Evolutionary conservation across 2,888 invertebrate species (phyloP).

Genomic region (Acholoe squamosa): DNA sequence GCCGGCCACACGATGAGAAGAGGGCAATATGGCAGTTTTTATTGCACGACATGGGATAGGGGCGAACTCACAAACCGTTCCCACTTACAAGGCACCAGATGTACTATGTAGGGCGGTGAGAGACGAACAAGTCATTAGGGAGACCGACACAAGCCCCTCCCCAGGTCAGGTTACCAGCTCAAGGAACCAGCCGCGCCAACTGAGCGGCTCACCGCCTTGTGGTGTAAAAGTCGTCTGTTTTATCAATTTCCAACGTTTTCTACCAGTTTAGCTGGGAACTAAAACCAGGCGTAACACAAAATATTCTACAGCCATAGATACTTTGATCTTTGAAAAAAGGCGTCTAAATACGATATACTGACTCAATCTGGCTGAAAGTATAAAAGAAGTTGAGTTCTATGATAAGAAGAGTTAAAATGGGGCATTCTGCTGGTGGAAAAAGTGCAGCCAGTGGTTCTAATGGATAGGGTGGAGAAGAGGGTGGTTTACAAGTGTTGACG

Average conservation of each 20-base stretch:
- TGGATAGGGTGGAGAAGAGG: not conserved
- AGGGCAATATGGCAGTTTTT: not conserved
- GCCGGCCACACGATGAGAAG: not conserved
- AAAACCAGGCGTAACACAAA: no score
- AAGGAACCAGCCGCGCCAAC: not conserved
- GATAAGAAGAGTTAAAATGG: conserved; percentile 27
- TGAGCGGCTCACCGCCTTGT: not conserved
- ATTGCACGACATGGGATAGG: conserved; percentile 4
- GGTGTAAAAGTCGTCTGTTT: conserved; percentile 24
- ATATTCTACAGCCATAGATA: no score
- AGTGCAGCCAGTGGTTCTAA: conserved; percentile 6
- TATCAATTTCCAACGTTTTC: not conserved
- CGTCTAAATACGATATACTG: no score
- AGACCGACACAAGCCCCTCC: not conserved
- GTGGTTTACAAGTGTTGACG: not conserved
- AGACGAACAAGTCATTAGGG: conserved; percentile 54
- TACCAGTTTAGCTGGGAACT: not conserved
- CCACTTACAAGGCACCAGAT: conserved; percentile 25
- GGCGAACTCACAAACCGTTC: not conserved
- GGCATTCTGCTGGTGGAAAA: conserved; percentile 22
- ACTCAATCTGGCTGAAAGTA: no score
- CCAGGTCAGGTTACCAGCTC: conserved; percentile 4
- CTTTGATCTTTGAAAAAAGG: no score
- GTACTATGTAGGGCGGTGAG: conserved; percentile 15
- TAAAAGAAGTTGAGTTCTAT: not conserved